phyloP scores from a whole-genome alignment of 2,888 invertebrate species.

The Spodoptera picta region DNA sequence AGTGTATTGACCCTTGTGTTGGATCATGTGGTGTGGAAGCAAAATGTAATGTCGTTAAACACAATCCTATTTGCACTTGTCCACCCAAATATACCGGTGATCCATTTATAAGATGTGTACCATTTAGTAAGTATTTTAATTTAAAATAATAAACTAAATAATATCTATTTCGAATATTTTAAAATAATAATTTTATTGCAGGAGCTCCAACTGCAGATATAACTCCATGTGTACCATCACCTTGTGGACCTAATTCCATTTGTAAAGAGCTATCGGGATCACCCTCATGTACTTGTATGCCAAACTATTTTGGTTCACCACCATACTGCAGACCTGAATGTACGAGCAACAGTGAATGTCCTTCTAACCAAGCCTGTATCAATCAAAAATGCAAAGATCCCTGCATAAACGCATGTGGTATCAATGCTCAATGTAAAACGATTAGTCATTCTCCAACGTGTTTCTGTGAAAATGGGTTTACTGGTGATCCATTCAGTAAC shows the following conservation, averaged over 20 bases:
- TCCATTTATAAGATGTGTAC: constrained; percentile 92
- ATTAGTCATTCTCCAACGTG: constrained; percentile 93
- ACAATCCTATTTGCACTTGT: constrained; percentile 93
- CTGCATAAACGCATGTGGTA: constrained; percentile 92
- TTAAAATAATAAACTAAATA: background rate
- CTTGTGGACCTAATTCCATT: constrained; percentile 91
- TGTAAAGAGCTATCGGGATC: constrained; percentile 88
- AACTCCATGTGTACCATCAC: constrained; percentile 91
- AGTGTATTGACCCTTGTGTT: constrained; percentile 92
- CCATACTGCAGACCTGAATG: constrained; percentile 93
- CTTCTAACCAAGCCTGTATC: constrained; percentile 90
- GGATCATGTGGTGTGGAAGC: constrained; percentile 93
- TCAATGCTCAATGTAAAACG: constrained; percentile 91
- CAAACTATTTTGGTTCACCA: constrained; percentile 92
- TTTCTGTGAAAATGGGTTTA: constrained; percentile 90
- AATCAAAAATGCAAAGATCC: constrained; percentile 91
- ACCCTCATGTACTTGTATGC: constrained; percentile 91
- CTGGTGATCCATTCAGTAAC: constrained; percentile 91
- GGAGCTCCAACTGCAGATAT: constrained; percentile 85
- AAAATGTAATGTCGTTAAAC: constrained; percentile 92
- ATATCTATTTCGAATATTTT: background rate
- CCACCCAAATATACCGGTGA: constrained; percentile 91
- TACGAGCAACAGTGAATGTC: constrained; percentile 91
- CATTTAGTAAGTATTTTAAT: constrained; percentile 72
- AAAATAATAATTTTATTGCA: constrained; percentile 48